phyloP scores from a whole-genome alignment of 2,113 vertebrate species.

The Xenopus borealis region DNA sequence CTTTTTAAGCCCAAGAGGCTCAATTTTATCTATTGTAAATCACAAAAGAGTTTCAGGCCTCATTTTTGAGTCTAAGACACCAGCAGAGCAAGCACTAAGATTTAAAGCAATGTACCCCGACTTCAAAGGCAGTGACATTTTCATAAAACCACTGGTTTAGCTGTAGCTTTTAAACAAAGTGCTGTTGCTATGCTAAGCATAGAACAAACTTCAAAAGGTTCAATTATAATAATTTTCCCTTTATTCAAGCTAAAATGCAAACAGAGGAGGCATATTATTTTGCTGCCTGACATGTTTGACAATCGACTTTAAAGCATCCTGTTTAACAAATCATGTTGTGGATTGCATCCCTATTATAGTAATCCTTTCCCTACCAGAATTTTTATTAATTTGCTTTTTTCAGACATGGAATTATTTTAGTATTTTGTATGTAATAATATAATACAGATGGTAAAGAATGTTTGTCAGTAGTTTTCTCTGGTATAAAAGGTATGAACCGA shows the following conservation, averaged over 20 bases:
- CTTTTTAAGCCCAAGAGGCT: no score
- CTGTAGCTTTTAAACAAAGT: slow-evolving; percentile 23
- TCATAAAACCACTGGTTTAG: not conserved
- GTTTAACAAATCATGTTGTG: slow-evolving; percentile 12
- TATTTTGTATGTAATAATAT: no score
- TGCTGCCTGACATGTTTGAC: slow-evolving; percentile 38
- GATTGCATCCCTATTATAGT: slow-evolving; percentile 4
- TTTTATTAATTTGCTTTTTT: not conserved
- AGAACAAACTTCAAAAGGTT: slow-evolving; percentile 31
- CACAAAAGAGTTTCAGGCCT: no score
- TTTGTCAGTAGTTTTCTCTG: no score
- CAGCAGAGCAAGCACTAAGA: no score
- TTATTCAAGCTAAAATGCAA: slow-evolving; percentile 31
- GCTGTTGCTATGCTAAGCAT: slow-evolving; percentile 19
- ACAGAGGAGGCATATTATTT: slow-evolving; percentile 23
- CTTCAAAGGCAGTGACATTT: slow-evolving; percentile 32
- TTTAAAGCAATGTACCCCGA: not conserved
- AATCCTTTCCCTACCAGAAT: not conserved
- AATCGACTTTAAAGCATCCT: slow-evolving; percentile 3
- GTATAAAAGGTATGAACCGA: no score
- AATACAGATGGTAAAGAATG: no score
- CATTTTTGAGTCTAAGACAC: no score
- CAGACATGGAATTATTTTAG: no score
- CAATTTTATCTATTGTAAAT: no score
- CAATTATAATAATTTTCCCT: slow-evolving; percentile 37